phyloP scores from a whole-genome alignment of 1,140 invertebrate genomes.

The Forficula auricularia region DNA sequence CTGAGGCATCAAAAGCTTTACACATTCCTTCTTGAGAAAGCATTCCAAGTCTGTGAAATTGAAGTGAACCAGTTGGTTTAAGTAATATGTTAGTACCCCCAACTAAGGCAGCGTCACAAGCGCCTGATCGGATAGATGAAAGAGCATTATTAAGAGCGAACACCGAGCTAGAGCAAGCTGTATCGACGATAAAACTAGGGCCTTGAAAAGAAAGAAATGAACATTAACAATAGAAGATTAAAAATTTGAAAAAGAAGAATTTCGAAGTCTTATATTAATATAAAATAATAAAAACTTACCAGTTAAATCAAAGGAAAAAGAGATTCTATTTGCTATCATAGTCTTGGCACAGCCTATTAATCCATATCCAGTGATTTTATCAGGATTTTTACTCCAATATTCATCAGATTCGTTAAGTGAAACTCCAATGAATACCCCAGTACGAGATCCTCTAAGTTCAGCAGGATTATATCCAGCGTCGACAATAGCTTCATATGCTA shows the following conservation, averaged over 20 bases:
- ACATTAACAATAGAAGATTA: neutral
- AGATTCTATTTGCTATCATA: conserved; percentile 93
- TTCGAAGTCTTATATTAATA: too few species aligned
- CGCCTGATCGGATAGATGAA: conserved; percentile 57
- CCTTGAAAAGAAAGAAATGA: conserved; percentile 28
- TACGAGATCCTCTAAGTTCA: conserved; percentile 61
- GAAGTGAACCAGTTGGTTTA: conserved; percentile 75
- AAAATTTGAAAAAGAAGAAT: too few species aligned
- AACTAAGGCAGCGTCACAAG: conserved; percentile 85
- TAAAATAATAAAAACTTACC: conserved; percentile 21
- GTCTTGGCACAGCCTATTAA: conserved; percentile 79
- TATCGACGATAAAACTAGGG: conserved; percentile 84
- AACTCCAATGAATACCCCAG: conserved; percentile 80
- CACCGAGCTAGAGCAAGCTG: conserved; percentile 86
- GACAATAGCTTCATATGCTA: conserved; percentile 77
- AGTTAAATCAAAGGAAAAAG: conserved; percentile 84
- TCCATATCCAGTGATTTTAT: conserved; percentile 75
- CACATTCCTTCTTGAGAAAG: conserved; percentile 74
- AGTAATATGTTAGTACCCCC: conserved; percentile 60
- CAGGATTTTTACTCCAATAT: conserved; percentile 52
- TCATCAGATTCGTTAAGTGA: conserved; percentile 74
- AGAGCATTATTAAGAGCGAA: conserved; percentile 78
- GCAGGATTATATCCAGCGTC: conserved; percentile 53
- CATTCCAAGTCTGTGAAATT: conserved; percentile 85
- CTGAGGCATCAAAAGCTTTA: conserved; percentile 80